Evolutionary conservation across 2,113 vertebrate genomes (phyloP).

Genomic region (Pungitius pungitius): DNA sequence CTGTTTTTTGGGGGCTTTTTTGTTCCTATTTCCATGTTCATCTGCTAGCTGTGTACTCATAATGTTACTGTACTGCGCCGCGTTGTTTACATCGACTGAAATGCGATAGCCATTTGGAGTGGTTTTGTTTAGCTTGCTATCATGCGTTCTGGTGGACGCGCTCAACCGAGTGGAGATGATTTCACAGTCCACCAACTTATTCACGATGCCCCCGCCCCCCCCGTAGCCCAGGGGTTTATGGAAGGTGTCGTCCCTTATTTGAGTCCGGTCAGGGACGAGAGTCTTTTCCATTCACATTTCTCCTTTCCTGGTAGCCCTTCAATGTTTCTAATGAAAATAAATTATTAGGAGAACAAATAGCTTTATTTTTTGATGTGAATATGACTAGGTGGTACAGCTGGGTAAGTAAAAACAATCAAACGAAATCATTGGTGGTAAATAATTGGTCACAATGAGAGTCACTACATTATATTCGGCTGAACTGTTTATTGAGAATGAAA

Average conservation of each 20-base stretch:
- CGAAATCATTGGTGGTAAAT: conserved; percentile 6
- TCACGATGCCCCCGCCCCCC: background rate
- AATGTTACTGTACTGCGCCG: background rate
- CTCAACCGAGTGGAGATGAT: background rate
- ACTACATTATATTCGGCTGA: conserved; percentile 3
- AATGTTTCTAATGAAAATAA: background rate
- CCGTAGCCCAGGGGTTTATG: background rate
- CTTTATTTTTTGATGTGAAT: background rate
- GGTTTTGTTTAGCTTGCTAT: background rate
- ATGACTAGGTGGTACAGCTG: background rate
- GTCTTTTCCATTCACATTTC: background rate
- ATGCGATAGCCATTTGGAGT: background rate
- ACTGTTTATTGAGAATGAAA: conserved; percentile 23
- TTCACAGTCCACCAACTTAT: background rate
- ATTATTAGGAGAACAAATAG: no score
- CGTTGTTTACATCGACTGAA: background rate
- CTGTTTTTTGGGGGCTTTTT: background rate
- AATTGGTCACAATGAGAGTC: conserved; percentile 1
- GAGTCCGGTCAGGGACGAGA: background rate
- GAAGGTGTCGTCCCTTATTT: background rate
- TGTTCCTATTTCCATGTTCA: no score
- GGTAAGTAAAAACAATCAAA: background rate
- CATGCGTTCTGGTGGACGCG: background rate
- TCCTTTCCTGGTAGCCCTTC: background rate
- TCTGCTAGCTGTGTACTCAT: background rate